Evolutionary conservation across 2,797 vertebrate genomes (phyloP), one percentile per base, ranked within the genome.

Genomic region (Bradypus variegatus): DNA sequence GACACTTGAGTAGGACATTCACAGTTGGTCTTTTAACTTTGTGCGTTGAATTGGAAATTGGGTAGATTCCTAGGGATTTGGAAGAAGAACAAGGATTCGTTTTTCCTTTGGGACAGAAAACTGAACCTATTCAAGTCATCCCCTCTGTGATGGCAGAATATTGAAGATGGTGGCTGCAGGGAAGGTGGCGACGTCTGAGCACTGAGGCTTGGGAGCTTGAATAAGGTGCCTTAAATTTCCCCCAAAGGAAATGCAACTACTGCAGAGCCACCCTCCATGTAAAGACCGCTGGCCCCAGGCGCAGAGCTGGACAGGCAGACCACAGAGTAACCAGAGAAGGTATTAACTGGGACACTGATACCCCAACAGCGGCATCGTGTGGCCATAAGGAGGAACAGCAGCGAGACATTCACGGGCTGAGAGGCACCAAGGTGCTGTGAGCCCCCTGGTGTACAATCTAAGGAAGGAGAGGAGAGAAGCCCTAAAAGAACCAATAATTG

Each of bases 331-430:
- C 16, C 36, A 27, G 21, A 31, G 2, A 38, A 84, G 45, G 36
- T 33, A 72, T n/a, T 86, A 36, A 2, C 21, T 4, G 38, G 67
- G 88, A 92, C 78, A 86, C 75, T 64, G 82, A 65, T 25, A 33
- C 36, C 83, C 45, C 65, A 11, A 95, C 27, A 91, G 93, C 36
- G 95, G 65, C 95, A 93, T 79, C 94, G 7, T 72, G 93, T 92
- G 95, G 93, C 25, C 86, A 81, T 33, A 91, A 86, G 64, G 31
- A 88, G 83, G 55, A 95, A 83, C 5, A 73, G 88, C 93, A 90
- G 16, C 48, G 48, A 82, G 91, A 73, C 16, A 45, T 2, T 6
- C 36, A 89, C 72, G 78, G 1, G 19, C 86, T 18, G 48, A 69
- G 48, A 75, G 33, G 48, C 50, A 2, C 13, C 10, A n/a, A 90